A percentile compares a stretch with the other conserved stretches of the same genome.
These are phyloP conservation scores for Bufo bufo DNA, from an alignment of 2,113 vertebrate species.

Conservation along the genomic window DNA sequence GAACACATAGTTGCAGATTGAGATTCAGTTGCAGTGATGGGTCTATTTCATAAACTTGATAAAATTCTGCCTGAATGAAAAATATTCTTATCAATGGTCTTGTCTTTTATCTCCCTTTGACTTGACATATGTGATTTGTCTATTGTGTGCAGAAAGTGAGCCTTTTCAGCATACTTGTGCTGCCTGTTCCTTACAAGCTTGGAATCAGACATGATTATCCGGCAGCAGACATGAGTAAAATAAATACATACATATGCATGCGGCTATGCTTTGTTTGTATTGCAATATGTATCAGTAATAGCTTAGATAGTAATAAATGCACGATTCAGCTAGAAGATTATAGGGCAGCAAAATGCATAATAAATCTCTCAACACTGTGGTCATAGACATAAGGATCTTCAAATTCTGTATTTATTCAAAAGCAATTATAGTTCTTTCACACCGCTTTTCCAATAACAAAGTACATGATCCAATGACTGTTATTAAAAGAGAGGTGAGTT, in stretches of 20 bases:
- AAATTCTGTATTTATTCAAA: slow-evolving; percentile 21
- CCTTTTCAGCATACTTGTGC: not conserved
- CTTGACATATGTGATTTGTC: slow-evolving; percentile 25
- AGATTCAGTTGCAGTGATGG: not conserved
- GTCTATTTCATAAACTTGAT: slow-evolving; percentile 1
- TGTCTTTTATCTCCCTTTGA: slow-evolving; percentile 14
- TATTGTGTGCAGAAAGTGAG: slow-evolving; percentile 3
- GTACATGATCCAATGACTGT: slow-evolving; percentile 27
- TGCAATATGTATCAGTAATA: slow-evolving; percentile 32
- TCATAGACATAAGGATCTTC: slow-evolving; percentile 6
- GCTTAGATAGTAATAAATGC: slow-evolving; percentile 22
- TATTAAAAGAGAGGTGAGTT: slow-evolving; percentile 29
- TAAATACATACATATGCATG: slow-evolving; percentile 3
- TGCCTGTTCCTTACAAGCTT: not conserved
- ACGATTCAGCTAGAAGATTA: slow-evolving; percentile 2
- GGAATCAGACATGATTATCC: slow-evolving; percentile 10
- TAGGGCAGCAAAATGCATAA: not conserved
- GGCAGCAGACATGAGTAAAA: not conserved
- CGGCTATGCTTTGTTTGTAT: slow-evolving; percentile 2
- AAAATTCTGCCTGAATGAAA: slow-evolving; percentile 32
- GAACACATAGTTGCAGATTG: not conserved
- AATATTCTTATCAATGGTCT: slow-evolving; percentile 1
- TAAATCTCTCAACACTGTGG: not conserved
- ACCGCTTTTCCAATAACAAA: slow-evolving; percentile 17
- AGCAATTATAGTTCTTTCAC: slow-evolving; percentile 23